Conservation (phyloP, 2,113 vertebrate genomes). For the Kryptolebias marmoratus region DNA sequence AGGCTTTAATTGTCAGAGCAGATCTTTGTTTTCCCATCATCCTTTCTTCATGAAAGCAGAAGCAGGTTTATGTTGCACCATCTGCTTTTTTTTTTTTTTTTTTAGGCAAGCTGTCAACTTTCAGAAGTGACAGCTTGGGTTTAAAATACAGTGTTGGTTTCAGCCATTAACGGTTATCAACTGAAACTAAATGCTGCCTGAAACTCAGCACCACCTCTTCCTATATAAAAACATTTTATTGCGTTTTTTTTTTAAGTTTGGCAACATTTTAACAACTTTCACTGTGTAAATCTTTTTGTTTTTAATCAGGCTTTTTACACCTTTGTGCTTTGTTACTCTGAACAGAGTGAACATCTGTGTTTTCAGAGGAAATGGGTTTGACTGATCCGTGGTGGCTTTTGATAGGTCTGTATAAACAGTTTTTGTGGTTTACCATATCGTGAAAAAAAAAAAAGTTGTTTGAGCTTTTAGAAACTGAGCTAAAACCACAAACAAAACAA, state of each 20-base stretch:
- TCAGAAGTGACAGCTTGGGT: slow-evolving; percentile 56
- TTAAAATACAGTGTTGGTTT: slow-evolving; percentile 51
- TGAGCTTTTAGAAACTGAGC: slow-evolving; percentile 13
- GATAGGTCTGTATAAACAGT: slow-evolving; percentile 13
- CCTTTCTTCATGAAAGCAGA: slow-evolving; percentile 56
- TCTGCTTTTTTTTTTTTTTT: slow-evolving; percentile 62
- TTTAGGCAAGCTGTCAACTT: slow-evolving; percentile 60
- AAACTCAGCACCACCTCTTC: slow-evolving; percentile 1
- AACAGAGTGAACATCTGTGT: slow-evolving; percentile 19
- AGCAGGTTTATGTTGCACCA: slow-evolving; percentile 61
- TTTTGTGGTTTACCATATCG: slow-evolving; percentile 42
- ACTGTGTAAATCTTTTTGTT: too few relatives aligned
- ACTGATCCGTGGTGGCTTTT: slow-evolving; percentile 39
- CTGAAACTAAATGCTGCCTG: slow-evolving; percentile 37
- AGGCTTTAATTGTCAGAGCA: slow-evolving; percentile 58
- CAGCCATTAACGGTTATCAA: slow-evolving; percentile 21
- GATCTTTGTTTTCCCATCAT: slow-evolving; percentile 63
- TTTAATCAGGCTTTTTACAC: not conserved
- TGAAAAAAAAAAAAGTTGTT: slow-evolving; percentile 24
- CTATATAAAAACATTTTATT: not conserved
- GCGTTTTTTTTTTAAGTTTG: not conserved
- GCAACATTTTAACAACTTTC: too few relatives aligned
- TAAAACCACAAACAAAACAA: slow-evolving; percentile 43
- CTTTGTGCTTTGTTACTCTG: slow-evolving; percentile 10
- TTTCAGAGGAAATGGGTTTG: slow-evolving; percentile 35